Evolutionary conservation across 2,888 invertebrate genomes (phyloP), one percentile per base, ranked within the genome.

Genomic region (Synergus umbraculus): DNA sequence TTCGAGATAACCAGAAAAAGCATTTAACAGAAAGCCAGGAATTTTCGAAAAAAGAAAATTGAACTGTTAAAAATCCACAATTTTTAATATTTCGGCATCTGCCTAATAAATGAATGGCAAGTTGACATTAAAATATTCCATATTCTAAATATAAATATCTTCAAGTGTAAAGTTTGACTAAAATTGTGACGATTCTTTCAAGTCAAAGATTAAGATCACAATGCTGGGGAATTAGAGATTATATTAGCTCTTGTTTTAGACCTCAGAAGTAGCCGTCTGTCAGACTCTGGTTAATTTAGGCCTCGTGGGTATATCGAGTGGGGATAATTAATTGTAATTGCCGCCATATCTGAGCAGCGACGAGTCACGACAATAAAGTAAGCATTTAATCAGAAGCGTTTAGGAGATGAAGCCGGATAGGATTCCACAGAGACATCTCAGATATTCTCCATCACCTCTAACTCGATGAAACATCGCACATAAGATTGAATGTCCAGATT

Each of bases 291-390:
- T 37, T 54, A 73, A 54, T 54, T 54, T 73, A 73, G 49, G 37
- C 37, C 15, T 41, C 22, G 37, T 10, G 73, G n/a, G 15, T 37
- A 73, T 54, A 73, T 54, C 5, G 73, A 73, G 73, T n/a, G 73
- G 73, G 54, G 73, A 73, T 73, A 73, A 73, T 73, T 73, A 73
- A 73, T 73, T 73, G 73, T 73, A 73, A 73, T 37, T 73, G 73
- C 37, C 37, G 37, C 29, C 54, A 29, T 73, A 73, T 73, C 73
- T 73, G 73, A 37, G 7, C 15, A 37, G 22, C 29, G 41, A 73
- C 73, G 37, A 73, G 73, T 54, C 54, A 73, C 54, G 73, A n/a
- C 46, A 46, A n/a, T 69, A 69, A 69, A 69, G 46, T 15, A 18
- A 46, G 69, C 29, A 37, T 73, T 73, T 54, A 49, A 73, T 73